Conservation (phyloP, 2,888 invertebrate genomes). For the Crioceris asparagi region DNA sequence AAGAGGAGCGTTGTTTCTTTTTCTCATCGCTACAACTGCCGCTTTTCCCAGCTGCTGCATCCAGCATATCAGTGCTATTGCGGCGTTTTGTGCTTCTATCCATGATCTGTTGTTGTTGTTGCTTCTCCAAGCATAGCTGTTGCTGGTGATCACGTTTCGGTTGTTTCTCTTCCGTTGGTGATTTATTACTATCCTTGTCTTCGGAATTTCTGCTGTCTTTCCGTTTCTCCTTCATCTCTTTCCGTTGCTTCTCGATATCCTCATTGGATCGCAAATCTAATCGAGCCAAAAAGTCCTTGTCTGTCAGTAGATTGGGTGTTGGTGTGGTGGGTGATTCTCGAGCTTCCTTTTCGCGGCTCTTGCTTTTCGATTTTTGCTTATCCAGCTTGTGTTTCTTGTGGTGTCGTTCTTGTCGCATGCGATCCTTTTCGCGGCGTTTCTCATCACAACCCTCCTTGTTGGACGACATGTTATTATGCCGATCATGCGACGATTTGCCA, state of each 20-base stretch:
- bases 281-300: conserved; percentile 49
- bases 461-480: conserved; percentile 38
- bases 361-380: conserved; percentile 31
- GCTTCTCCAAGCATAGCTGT: conserved; percentile 9
- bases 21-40: conserved; percentile 10
- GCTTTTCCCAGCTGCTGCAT: too few species aligned
- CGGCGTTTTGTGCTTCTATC: conserved; percentile 17
- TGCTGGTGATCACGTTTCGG: conserved; percentile 6
- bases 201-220: too few species aligned
- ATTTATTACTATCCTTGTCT: neutral
- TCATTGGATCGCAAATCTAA: conserved; percentile 45
- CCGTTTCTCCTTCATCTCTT: conserved; percentile 38
- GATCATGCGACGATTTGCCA: too few species aligned
- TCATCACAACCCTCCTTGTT: conserved; percentile 40
- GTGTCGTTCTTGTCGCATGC: conserved; percentile 31
- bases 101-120: conserved; percentile 10
- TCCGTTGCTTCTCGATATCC: conserved; percentile 47
- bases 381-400: conserved; percentile 32
- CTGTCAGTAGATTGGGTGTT: conserved; percentile 29
- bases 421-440: conserved; percentile 31
- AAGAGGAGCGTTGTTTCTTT: too few species aligned
- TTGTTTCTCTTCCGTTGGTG: conserved; percentile 9
- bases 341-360: conserved; percentile 33
- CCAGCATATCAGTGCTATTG: conserved; percentile 14
- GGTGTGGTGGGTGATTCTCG: conserved; percentile 20